phyloP scores from a whole-genome alignment of 2,888 invertebrate genomes.

The Chymomyza fuscimana region DNA sequence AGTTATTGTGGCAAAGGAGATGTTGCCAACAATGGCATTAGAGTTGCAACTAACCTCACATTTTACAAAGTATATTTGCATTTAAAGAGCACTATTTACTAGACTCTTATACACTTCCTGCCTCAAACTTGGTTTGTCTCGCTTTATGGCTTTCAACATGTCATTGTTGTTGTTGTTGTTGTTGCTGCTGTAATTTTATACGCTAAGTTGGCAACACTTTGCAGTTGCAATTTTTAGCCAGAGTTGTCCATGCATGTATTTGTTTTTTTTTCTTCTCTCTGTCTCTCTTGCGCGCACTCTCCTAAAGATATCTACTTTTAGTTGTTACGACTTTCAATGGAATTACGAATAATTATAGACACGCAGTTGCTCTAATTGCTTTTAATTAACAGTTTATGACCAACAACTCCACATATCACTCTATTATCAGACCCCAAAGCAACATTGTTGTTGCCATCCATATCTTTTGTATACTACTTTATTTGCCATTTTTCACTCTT shows the following conservation, averaged over 20 bases:
- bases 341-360: conserved; percentile 71
- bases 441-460: background rate
- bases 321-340: conserved; percentile 68
- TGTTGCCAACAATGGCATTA: no score
- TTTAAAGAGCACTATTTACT: background rate
- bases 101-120: background rate
- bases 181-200: conserved; percentile 63
- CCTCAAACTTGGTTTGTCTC: background rate
- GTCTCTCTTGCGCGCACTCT: conserved; percentile 2
- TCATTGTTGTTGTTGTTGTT: background rate
- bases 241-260: conserved; percentile 37
- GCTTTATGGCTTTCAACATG: conserved; percentile 43
- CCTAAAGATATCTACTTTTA: conserved; percentile 38
- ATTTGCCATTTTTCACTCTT: conserved; percentile 45
- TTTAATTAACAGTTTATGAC: conserved; percentile 74
- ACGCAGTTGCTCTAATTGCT: conserved; percentile 68
- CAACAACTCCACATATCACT: conserved; percentile 37
- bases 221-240: conserved; percentile 41
- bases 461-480: background rate
- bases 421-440: background rate
- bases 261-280: conserved; percentile 15
- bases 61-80: background rate
- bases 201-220: conserved; percentile 75
- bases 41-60: background rate
- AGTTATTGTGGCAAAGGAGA: no score